Evolutionary conservation across 2,888 invertebrate species (phyloP), one percentile per base, ranked within the genome.

Genomic region (Caenorhabditis sp.): DNA sequence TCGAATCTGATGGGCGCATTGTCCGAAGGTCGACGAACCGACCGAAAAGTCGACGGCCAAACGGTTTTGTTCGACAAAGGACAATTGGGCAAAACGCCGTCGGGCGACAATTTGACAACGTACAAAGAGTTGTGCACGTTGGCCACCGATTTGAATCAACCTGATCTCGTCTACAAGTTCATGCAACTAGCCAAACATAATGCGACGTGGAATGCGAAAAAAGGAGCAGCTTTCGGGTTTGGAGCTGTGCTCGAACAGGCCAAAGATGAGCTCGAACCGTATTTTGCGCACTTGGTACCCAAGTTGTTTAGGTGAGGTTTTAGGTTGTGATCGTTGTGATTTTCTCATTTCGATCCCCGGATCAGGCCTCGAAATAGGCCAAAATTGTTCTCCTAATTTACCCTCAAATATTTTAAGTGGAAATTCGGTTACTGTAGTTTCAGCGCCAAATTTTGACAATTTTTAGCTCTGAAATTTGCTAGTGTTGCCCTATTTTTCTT

Each of bases 181-280:
- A 94, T 97, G 93, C 93, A 95, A 88, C 90, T 96, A 77, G 95
- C 95, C 0, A 95, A 95, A 90, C 94, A 95, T 87, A 95, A 96
- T 89, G 93, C 95, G 1, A 91, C 93, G 63, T 97, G 95, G 96
- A 95, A 94, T 83, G 94, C 95, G 8, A 94, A 94, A 88, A 94
- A 93, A 91, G 95, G 95, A 12, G 95, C 95, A 10, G 95, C 95
- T 0, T 94, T 95, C 89, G 95, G 95, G 0, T 93, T 96, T 88
- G 93, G 93, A 61, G 93, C 93, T 0, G 93, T 95, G 67, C 93
- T 95, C 0, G 90, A 92, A 66, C 92, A 93, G 86, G 94, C 95
- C 26, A 93, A 93, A 1, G 92, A 93, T 23, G 93, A 94, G 88
- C 90, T 96, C 76, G 91, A 93, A 62, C 92, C 92, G 10, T 93